Conservation (phyloP, 92 coral and sea anemone species). For the Actinostola sp. region DNA sequence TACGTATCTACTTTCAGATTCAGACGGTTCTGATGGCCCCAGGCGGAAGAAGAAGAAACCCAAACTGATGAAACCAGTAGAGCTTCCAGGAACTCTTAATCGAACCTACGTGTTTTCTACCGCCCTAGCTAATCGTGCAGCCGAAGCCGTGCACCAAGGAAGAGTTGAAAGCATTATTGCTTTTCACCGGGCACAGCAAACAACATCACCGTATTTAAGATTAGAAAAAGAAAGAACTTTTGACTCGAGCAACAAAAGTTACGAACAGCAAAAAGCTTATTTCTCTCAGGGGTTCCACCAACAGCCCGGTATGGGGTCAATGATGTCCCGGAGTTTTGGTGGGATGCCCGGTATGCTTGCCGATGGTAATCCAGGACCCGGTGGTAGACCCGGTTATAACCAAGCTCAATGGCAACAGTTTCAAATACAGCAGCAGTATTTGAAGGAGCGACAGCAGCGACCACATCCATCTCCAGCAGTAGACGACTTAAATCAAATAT, state of each 20-base stretch:
- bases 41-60: conserved; percentile 73
- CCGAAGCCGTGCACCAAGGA: conserved; percentile 94
- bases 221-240: conserved; percentile 58
- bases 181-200: conserved; percentile 91
- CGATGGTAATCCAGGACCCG: conserved; percentile 44
- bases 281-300: conserved; percentile 62
- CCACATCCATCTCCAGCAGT: conserved; percentile 71
- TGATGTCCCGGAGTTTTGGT: conserved; percentile 65
- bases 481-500: conserved; percentile 88
- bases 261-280: conserved; percentile 78
- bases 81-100: conserved; percentile 76
- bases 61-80: conserved; percentile 58
- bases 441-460: conserved; percentile 72
- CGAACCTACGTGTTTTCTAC: conserved; percentile 95
- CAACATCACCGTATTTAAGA: conserved; percentile 79
- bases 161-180: conserved; percentile 77
- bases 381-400: conserved; percentile 70
- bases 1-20: conserved; percentile 52
- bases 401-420: conserved; percentile 74
- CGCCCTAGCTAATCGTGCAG: conserved; percentile 96
- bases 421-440: conserved; percentile 75
- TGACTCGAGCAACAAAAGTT: conserved; percentile 53
- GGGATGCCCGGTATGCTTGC: conserved; percentile 63
- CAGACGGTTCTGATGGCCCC: conserved; percentile 94
- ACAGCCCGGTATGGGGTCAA: conserved; percentile 42